Conservation (phyloP, 2,888 invertebrate genomes). For the Lymantria dispar region DNA sequence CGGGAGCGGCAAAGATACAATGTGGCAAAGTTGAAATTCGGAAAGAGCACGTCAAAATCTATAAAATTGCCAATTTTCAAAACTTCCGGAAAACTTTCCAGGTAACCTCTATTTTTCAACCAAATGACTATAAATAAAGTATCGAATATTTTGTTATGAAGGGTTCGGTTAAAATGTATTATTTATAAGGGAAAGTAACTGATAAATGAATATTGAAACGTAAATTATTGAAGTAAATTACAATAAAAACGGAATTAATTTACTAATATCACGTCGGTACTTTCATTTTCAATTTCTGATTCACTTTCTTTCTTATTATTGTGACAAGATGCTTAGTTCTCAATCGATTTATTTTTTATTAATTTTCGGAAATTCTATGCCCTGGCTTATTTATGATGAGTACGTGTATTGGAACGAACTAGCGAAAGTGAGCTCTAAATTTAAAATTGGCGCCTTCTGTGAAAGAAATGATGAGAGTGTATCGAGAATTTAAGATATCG, state of each 20-base stretch:
- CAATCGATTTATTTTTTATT: conserved; percentile 29
- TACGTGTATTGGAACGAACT: conserved; percentile 28
- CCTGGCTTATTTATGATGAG: conserved; percentile 9
- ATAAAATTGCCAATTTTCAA: too few relatives aligned
- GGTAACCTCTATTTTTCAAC: too few relatives aligned
- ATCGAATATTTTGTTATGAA: too few relatives aligned
- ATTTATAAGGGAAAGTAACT: background rate
- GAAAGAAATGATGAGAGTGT: too few relatives aligned
- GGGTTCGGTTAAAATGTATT: background rate
- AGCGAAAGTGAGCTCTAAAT: conserved; percentile 9
- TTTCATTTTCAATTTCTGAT: conserved; percentile 36
- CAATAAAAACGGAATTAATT: background rate
- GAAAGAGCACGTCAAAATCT: too few relatives aligned
- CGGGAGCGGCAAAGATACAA: too few relatives aligned
- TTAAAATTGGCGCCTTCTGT: conserved; percentile 2
- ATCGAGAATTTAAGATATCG: too few relatives aligned
- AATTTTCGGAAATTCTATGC: conserved; percentile 10
- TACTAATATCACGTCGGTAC: conserved; percentile 20
- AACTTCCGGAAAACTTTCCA: too few relatives aligned
- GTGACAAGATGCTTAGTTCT: conserved; percentile 22
- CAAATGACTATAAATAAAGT: too few relatives aligned
- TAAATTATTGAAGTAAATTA: background rate
- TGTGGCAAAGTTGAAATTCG: too few relatives aligned
- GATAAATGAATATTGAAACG: background rate
- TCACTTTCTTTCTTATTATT: conserved; percentile 38